Evolutionary conservation across 2,113 vertebrate species (phyloP).

Genomic region (Thymallus thymallus): DNA sequence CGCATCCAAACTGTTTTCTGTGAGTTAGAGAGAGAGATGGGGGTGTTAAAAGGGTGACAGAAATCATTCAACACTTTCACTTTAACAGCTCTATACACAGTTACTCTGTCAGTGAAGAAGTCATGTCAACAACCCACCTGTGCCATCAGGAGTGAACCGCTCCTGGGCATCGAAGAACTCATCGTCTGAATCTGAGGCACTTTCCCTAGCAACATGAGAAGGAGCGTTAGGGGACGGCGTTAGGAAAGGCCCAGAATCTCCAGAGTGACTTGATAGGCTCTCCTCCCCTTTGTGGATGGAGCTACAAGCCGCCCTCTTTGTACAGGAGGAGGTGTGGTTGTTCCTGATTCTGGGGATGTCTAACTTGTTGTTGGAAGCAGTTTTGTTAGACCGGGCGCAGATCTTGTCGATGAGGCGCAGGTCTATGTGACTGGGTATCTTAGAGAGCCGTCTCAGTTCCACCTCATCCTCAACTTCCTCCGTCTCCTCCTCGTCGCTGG

Average conservation of each 20-base stretch:
- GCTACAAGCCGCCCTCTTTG: slow-evolving; percentile 21
- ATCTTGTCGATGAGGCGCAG: slow-evolving; percentile 68
- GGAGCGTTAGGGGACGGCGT: slow-evolving; percentile 64
- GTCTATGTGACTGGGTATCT: slow-evolving; percentile 71
- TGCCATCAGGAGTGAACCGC: slow-evolving; percentile 73
- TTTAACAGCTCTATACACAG: not conserved
- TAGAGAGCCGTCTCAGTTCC: slow-evolving; percentile 63
- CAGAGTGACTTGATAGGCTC: no score
- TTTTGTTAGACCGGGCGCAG: no score
- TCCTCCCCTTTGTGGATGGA: slow-evolving; percentile 65
- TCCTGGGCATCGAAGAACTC: slow-evolving; percentile 93
- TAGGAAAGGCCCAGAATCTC: slow-evolving; percentile 38
- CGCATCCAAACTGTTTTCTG: slow-evolving; percentile 56
- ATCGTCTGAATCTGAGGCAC: slow-evolving; percentile 91
- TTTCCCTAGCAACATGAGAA: slow-evolving; percentile 75
- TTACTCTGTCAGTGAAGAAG: not conserved
- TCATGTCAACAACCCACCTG: slow-evolving; percentile 49
- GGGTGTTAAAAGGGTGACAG: not conserved
- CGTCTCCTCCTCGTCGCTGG: slow-evolving; percentile 54
- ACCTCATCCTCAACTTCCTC: slow-evolving; percentile 44
- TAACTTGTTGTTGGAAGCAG: no score
- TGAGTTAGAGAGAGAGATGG: slow-evolving; percentile 14
- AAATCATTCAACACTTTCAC: not conserved
- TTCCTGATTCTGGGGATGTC: slow-evolving; percentile 45
- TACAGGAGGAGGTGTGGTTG: not conserved